Conservation (phyloP, 1,140 invertebrate genomes). For the Neotoxoptera formosana region DNA sequence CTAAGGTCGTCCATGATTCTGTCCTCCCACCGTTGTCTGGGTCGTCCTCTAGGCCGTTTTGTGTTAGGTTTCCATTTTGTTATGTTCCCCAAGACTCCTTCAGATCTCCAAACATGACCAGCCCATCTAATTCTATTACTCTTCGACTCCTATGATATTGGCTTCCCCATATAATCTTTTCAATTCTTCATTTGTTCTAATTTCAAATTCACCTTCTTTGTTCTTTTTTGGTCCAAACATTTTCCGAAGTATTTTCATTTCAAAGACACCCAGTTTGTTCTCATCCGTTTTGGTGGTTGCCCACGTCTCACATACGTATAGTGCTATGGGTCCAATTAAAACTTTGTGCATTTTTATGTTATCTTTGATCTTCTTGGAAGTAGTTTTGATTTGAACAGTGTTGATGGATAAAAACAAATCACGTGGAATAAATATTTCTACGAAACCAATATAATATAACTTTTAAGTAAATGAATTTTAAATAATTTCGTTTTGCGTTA, state of each 20-base stretch:
- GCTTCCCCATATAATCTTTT: not conserved
- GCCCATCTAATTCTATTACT: not conserved
- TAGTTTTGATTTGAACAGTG: no score
- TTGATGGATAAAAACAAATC: no score
- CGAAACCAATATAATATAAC: no score
- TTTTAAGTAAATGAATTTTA: no score
- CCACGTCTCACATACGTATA: not conserved
- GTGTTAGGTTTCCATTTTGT: not conserved
- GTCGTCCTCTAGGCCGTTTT: no score
- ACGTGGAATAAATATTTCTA: no score
- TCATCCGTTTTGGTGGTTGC: not conserved
- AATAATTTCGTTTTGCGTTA: no score
- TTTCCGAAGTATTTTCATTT: constrained; percentile 9
- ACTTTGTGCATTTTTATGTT: no score
- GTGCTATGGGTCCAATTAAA: not conserved
- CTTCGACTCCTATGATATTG: constrained; percentile 14
- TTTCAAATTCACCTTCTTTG: not conserved
- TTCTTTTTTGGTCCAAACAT: constrained; percentile 14
- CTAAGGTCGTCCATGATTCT: not conserved
- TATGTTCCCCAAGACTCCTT: not conserved
- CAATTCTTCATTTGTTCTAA: constrained; percentile 11
- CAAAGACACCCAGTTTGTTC: not conserved
- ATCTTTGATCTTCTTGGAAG: no score
- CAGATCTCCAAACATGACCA: constrained; percentile 23
- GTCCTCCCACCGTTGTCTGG: no score